Percentiles rank a stretch among this genome's conserved stretches.
Evolutionary conservation across 2,888 invertebrate species (phyloP).

Genomic region (Ophion obscuratus): DNA sequence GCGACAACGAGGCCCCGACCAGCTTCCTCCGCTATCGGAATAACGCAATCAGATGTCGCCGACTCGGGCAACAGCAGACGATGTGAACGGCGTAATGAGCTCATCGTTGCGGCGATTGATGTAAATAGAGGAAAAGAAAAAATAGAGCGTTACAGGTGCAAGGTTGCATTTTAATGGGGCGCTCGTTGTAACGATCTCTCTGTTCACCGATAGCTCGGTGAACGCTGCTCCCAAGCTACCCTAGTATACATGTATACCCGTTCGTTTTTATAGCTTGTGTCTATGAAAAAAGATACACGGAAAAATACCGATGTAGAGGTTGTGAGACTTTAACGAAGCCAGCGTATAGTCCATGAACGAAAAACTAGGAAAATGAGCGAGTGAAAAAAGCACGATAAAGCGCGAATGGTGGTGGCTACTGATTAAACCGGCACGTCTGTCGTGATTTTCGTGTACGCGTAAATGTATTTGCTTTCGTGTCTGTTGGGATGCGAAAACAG

Average conservation of each 20-base stretch:
- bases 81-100: slow-evolving; percentile 56
- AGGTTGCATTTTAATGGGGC: slow-evolving; percentile 61
- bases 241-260: slow-evolving; percentile 12
- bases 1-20: slow-evolving; percentile 37
- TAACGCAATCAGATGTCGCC: slow-evolving; percentile 23
- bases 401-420: slow-evolving; percentile 60
- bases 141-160: slow-evolving; percentile 1
- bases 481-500: slow-evolving; percentile 52
- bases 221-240: slow-evolving; percentile 18
- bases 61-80: slow-evolving; percentile 12
- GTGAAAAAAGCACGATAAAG: slow-evolving; percentile 57
- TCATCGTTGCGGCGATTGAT: slow-evolving; percentile 53
- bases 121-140: slow-evolving; percentile 13
- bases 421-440: slow-evolving; percentile 64
- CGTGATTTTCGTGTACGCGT: slow-evolving; percentile 40
- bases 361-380: slow-evolving; percentile 40
- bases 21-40: neutral
- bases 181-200: slow-evolving; percentile 57
- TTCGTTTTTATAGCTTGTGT: slow-evolving; percentile 37
- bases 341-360: neutral
- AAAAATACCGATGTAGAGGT: slow-evolving; percentile 19
- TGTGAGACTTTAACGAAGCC: slow-evolving; percentile 15
- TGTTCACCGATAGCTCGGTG: slow-evolving; percentile 46
- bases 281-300: slow-evolving; percentile 46
- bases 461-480: slow-evolving; percentile 63